These are phyloP conservation scores for Limnephilus rhombicus DNA, from an alignment of 2,888 invertebrate genomes.

Conservation along the genomic window DNA sequence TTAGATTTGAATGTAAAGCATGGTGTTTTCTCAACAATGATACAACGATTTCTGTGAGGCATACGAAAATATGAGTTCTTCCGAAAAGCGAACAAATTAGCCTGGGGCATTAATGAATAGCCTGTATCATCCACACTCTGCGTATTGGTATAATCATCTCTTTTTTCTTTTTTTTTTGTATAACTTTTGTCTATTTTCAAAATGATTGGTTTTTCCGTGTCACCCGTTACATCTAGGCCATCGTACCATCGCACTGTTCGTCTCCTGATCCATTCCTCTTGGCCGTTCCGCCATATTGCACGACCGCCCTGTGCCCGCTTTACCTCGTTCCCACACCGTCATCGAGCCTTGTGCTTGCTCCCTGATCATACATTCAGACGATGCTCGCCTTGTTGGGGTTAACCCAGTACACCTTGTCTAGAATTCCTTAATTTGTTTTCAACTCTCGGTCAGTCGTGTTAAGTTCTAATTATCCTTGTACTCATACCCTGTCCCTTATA, in stretches of 20 bases:
- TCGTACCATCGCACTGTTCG: conserved; percentile 15
- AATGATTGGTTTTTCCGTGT: background rate
- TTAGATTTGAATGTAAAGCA: no score
- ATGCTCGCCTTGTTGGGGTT: background rate
- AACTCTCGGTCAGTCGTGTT: no score
- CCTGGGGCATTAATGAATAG: no score
- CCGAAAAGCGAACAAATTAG: no score
- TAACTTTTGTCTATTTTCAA: no score
- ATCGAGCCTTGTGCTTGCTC: background rate
- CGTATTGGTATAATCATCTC: no score
- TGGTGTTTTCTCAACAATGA: no score
- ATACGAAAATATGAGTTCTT: no score
- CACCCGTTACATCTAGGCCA: conserved; percentile 3
- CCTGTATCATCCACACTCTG: no score
- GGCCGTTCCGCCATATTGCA: conserved; percentile 23
- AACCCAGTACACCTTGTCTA: background rate
- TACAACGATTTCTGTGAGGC: no score
- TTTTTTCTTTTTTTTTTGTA: no score
- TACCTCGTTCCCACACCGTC: background rate
- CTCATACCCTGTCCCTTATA: background rate
- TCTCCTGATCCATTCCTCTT: conserved; percentile 7
- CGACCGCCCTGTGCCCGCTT: conserved; percentile 21
- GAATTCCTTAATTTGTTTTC: background rate
- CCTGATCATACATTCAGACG: background rate
- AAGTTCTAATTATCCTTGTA: background rate